Base-by-base conservation (phyloP, 2,888 invertebrate genomes). In the Gymnoscelis rufifasciata region DNA sequence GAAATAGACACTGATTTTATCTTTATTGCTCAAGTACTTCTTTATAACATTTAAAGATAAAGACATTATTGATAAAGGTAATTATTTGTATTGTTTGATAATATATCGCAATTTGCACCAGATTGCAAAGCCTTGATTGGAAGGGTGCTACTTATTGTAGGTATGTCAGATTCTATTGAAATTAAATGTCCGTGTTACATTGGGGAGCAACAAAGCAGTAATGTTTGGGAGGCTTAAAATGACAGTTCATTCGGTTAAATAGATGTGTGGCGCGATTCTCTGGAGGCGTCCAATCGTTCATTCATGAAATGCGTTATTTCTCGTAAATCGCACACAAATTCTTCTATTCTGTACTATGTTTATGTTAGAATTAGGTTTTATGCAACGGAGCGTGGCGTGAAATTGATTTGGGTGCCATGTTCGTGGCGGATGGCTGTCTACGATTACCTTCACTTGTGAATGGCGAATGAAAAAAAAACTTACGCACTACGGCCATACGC, bases 61-160 rank as follows among this genome's bases (percentile, higher is more conserved):
- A 79, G 68, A 77, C 78, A 83, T 80, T 81, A 78, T 64, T 68
- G 83, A 84, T 86, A 83, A 71, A 68, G 73, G 68, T 77, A 78
- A 83, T 78, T 78, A 70, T 78, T 78, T 75, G 80, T 83, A 83
- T 84, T 84, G 79, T 83, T 82, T 71, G 84, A 84, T 86, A 83
- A 78, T 67, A 68, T 78, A 86, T 84, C 76, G 65, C 64, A 72
- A 74, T 80, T 76, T 66, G 68, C 75, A 78, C 71, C 27, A 71
- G 62, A 59, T 63, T 57, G 57, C 58, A 69, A 64, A 63, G 68
- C 71, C 62, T 65, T 69, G 74, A 77, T 79, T 78, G 64, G 56
- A 56, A 60, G 62, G 43, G 43, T 42, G 49, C 59, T 51, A 54
- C 53, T 54, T 63, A 63, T 58, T 64, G 27, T 33, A 39, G 37